Evolutionary conservation across 2,888 invertebrate genomes (phyloP).

Genomic region (Pristionchus entomophagus): DNA sequence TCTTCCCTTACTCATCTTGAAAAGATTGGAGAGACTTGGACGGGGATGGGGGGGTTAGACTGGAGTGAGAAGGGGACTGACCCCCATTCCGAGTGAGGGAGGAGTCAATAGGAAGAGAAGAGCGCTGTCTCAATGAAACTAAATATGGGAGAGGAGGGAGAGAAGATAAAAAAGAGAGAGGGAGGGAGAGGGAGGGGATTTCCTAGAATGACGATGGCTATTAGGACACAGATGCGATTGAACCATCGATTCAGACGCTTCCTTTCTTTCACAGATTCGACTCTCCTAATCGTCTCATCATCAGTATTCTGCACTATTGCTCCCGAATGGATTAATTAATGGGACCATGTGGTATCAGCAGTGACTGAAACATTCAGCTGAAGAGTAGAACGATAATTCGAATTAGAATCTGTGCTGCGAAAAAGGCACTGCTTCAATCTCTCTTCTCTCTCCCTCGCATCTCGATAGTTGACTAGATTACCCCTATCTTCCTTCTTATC

Average conservation of each 20-base stretch:
- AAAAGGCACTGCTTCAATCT: not conserved
- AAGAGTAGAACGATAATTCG: constrained; percentile 9
- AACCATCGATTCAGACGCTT: not conserved
- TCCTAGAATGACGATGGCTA: not conserved
- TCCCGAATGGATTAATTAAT: no score
- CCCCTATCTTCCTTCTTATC: not conserved
- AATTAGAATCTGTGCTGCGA: not conserved
- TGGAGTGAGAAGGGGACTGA: not conserved
- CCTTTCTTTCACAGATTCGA: no score
- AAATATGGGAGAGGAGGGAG: constrained; percentile 8
- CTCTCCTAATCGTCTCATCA: no score
- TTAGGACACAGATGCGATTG: not conserved
- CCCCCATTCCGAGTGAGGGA: not conserved
- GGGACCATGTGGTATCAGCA: no score
- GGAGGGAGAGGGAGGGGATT: not conserved
- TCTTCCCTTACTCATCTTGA: not conserved
- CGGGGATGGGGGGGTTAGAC: not conserved
- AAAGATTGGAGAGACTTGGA: constrained; percentile 24
- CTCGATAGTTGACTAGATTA: not conserved
- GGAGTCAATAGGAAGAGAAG: constrained; percentile 30
- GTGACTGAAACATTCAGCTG: no score
- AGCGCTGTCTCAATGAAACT: not conserved
- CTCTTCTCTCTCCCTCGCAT: not conserved
- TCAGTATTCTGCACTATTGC: no score
- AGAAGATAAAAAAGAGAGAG: no score